These are phyloP conservation scores for Upupa epops DNA, from an alignment of 2,113 vertebrate species.

Conservation along the genomic window DNA sequence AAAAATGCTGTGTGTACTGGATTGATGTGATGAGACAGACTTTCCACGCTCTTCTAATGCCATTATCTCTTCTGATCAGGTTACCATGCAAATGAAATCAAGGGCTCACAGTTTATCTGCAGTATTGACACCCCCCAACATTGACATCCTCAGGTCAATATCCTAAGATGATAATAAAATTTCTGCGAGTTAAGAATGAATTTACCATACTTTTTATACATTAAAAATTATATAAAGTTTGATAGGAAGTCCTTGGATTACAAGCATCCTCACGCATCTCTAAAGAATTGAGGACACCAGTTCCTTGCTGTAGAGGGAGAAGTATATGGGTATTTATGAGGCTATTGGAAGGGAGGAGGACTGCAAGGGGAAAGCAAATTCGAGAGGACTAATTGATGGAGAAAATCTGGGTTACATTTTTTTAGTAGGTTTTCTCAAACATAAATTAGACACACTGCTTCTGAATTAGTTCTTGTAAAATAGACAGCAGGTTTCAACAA, in stretches of 20 bases:
- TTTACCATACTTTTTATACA: not conserved
- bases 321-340: not conserved
- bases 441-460: not conserved
- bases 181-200: constrained; percentile 31
- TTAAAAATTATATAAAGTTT: not conserved
- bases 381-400: not conserved
- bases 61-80: constrained; percentile 14
- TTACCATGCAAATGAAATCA: constrained; percentile 53
- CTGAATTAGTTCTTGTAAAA: not conserved
- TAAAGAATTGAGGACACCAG: fast-evolving
- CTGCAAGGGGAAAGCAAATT: not conserved
- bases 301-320: not conserved
- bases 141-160: constrained; percentile 40
- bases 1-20: constrained; percentile 19
- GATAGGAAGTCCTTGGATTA: not conserved
- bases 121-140: constrained; percentile 1
- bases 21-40: constrained; percentile 22
- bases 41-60: constrained; percentile 19
- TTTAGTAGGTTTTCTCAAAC: not conserved
- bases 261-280: not conserved
- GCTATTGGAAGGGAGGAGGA: not conserved
- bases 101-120: not conserved
- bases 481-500: not conserved
- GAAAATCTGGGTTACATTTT: not conserved
- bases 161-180: constrained; percentile 37